Base-by-base conservation (phyloP, 2,888 invertebrate genomes). In the Mesorhabditis spiculigera region DNA sequence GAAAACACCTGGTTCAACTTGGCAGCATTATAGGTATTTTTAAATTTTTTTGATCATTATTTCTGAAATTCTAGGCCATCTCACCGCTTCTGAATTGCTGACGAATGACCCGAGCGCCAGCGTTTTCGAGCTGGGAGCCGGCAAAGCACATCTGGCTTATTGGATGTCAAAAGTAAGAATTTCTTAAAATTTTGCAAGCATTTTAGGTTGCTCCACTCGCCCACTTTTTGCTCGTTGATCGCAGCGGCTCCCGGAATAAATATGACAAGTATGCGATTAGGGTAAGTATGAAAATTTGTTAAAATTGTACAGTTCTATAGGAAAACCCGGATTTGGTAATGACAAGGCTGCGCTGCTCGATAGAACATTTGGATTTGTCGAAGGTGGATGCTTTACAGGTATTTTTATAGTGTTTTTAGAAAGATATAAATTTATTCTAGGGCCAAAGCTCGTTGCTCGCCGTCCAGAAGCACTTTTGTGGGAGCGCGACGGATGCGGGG, bases 401-500 rank as follows among this genome's bases (percentile, higher is more conserved):
- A 10, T 42, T 58, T 62, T 10, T 50, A 3, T 50, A 43, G 71
- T 5, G 43, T 44, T 65, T 67, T 61, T 62, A 8, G 28, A 28
- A 28, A 28, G 28, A 28, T 28, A n/a, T 67, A 61, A 13, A 62
- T 58, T 10, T n/a, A 43, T 71, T 78, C 45, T 65, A 80, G 79
- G 73, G 75, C 4, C 71, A 73, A 3, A 42, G 41, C 4, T 65
- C 70, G 8, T 69, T 78, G 50, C 63, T 77, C 16, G 79, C 78
- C 5, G 71, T 81, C 5, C 82, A 82, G 71, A 83, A 83, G 67
- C 83, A 83, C 62, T 80, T 83, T 58, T 83, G 83, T 68, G 83
- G 83, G 8, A 80, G 76, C 69, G 83, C 82, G 5, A 83, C 82
- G 5, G 83, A 83, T 69, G 78, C 76, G 1, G 81, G 42, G n/a